Percentiles rank a stretch among this genome's conserved stretches.
Evolutionary conservation across 2,797 vertebrate genomes (phyloP).

Genomic region (Prionace glauca): DNA sequence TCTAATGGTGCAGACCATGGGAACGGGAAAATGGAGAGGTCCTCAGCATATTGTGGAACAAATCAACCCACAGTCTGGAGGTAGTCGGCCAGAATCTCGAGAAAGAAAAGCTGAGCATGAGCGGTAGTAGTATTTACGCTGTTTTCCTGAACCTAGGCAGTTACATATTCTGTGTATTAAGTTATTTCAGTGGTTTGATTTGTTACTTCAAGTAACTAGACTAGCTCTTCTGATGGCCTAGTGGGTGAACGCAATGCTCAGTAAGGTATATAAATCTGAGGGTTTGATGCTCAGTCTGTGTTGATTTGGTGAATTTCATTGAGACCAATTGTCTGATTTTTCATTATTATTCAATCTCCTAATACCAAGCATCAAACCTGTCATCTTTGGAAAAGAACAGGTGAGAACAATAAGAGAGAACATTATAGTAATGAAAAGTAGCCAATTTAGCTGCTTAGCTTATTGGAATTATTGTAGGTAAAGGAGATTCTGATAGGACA

Average conservation of each 20-base stretch:
- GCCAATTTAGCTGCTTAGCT: not conserved
- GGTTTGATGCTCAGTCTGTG: not conserved
- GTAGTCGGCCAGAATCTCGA: constrained; percentile 29
- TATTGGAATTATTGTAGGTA: not conserved
- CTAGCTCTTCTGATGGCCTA: not conserved
- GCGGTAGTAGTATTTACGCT: constrained; percentile 36
- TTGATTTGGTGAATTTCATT: not conserved
- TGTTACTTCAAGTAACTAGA: not conserved
- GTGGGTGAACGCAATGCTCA: not conserved
- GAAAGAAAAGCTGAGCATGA: constrained; percentile 15
- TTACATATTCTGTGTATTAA: not conserved
- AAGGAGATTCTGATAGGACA: not conserved
- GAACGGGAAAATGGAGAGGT: constrained; percentile 65
- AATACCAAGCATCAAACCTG: not conserved
- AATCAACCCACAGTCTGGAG: constrained; percentile 38
- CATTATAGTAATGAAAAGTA: not conserved
- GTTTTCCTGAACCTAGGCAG: constrained; percentile 15
- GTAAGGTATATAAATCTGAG: not conserved
- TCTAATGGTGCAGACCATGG: constrained; percentile 75
- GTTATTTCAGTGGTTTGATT: not conserved
- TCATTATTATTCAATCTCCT: not conserved
- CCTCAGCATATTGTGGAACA: constrained; percentile 40
- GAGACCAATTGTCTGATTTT: not conserved
- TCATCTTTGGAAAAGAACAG: not conserved
- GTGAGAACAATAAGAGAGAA: not conserved